Base-by-base conservation (phyloP, 2,113 vertebrate species). In the Apteryx mantelli region DNA sequence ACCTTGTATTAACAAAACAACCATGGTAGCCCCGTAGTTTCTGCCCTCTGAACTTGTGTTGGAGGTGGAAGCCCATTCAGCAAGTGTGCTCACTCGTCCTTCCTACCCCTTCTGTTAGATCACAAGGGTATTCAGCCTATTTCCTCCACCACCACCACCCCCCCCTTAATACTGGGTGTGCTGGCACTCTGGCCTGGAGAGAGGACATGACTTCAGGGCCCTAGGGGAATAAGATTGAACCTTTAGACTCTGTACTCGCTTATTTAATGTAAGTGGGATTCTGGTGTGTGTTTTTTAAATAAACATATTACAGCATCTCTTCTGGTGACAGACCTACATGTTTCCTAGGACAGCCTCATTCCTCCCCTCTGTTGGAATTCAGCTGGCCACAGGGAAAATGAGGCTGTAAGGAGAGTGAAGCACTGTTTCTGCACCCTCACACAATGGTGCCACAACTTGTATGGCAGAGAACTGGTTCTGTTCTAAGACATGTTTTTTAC, bases 1-100 rank as follows among this genome's bases (percentile, higher is more conserved):
- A 58, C 70, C 17, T 14, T 20, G 13, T 14, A 4, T 15, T 15
- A 52, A 15, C 18, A 18, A 6, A 46, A 9, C 53, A 52, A 22
- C 80, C 48, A 14, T 1, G 13, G 53, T 56, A 79, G 15, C 24
- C 6, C 65, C 12, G 55, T 1, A 15, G 16, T 7, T 91, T 36
- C 82, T 91, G 82, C 48, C 17, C 65, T 34, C 40, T 25, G 34
- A 36, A 18, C 28, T 78, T 15, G 2, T 7, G 6, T 2, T 14
- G 24, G 58, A 70, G 28, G 28, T 48, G 15, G 68, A 40, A 81
- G 48, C 32, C 30, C 55, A 22, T 36, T 53, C 64, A 40, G 2
- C 0, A 0, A 0, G 0, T 16, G 32, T 55, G 5, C 32, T 46
- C 61, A 2, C 11, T 91, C 53, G 28, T 74, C 73, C 69, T 75